A percentile compares a stretch with the other conserved stretches of the same genome.
These are phyloP conservation scores for Hepsetus odoe DNA, from an alignment of 2,113 vertebrate species.

Conservation along the genomic window DNA sequence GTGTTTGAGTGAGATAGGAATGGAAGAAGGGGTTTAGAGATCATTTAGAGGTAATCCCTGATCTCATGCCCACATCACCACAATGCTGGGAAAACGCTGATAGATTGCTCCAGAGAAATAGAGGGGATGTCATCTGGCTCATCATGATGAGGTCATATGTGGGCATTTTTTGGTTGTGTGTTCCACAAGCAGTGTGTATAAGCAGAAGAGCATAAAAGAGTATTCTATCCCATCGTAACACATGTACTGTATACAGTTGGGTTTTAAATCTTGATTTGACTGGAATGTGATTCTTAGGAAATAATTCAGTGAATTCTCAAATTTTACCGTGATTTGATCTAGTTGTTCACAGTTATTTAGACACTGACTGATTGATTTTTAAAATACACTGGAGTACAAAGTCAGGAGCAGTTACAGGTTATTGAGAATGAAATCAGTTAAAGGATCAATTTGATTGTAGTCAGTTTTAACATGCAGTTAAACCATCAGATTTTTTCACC, in stretches of 20 bases:
- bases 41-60: conserved; percentile 30
- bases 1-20: not conserved
- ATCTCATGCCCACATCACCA: conserved; percentile 16
- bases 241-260: not conserved
- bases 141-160: conserved; percentile 21
- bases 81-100: conserved; percentile 24
- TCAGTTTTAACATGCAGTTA: not conserved
- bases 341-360: not conserved
- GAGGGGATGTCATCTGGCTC: conserved; percentile 9
- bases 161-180: not conserved
- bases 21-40: conserved; percentile 19
- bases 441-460: too few relatives aligned
- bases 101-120: not conserved
- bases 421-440: too few relatives aligned
- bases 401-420: too few relatives aligned
- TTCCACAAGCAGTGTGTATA: not conserved
- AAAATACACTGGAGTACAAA: too few relatives aligned
- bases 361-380: too few relatives aligned
- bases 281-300: not conserved
- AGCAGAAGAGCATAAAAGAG: not conserved
- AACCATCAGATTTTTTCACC: not conserved
- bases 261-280: not conserved
- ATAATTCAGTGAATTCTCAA: not conserved
- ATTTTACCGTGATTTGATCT: not conserved
- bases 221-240: not conserved